These are phyloP conservation scores for Anastrepha ludens DNA, from an alignment of 1,140 invertebrate genomes.

Conservation along the genomic window DNA sequence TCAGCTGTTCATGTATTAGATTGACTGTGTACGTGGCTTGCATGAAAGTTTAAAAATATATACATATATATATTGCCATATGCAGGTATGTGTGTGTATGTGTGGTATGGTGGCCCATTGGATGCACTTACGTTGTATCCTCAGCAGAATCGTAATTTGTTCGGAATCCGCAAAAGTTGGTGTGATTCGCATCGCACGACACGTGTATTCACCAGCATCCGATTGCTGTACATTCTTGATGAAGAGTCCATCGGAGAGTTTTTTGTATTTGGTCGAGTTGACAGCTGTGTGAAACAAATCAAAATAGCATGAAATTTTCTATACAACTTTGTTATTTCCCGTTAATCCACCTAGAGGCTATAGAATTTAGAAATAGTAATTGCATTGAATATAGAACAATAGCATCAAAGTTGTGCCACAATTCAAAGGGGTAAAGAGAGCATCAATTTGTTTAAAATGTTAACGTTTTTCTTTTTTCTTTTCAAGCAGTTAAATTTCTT, in stretches of 20 bases:
- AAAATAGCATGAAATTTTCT: conserved; percentile 12
- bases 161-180: conserved; percentile 73
- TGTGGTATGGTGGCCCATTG: background rate
- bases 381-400: too few relatives aligned
- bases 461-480: too few relatives aligned
- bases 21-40: conserved; percentile 1
- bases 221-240: conserved; percentile 75
- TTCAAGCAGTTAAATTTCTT: too few relatives aligned
- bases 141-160: conserved; percentile 75
- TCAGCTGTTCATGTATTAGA: background rate
- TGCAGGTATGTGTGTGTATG: conserved; percentile 10
- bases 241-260: conserved; percentile 74
- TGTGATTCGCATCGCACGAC: conserved; percentile 76
- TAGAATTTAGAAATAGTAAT: too few relatives aligned
- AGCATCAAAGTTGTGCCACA: background rate
- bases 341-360: too few relatives aligned
- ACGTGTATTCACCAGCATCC: conserved; percentile 77
- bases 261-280: conserved; percentile 72
- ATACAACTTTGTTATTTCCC: background rate
- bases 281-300: conserved; percentile 60
- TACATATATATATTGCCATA: conserved; percentile 4
- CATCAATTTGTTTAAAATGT: too few relatives aligned
- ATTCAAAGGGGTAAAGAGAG: too few relatives aligned
- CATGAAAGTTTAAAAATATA: background rate
- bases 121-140: conserved; percentile 76